phyloP scores from a whole-genome alignment of 2,888 invertebrate genomes.

The Orthosia cruda region DNA sequence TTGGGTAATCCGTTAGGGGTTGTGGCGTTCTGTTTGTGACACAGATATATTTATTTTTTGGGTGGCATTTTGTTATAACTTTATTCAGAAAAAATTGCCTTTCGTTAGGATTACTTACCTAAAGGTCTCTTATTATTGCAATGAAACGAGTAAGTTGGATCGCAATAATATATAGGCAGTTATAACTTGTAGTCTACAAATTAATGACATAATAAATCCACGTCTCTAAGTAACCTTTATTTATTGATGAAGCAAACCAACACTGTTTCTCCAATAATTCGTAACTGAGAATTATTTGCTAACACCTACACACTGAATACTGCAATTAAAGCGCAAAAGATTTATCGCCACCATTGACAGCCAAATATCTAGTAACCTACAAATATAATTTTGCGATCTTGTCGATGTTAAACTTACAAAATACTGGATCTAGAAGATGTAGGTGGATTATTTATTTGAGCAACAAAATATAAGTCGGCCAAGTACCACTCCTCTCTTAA shows the following conservation, averaged over 20 bases:
- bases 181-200: neutral
- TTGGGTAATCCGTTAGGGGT: conserved; percentile 1
- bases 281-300: conserved; percentile 28
- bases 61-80: neutral
- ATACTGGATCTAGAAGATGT: conserved; percentile 39
- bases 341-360: conserved; percentile 48
- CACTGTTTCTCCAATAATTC: conserved; percentile 25
- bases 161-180: neutral
- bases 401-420: conserved; percentile 44
- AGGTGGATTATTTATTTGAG: conserved; percentile 52
- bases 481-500: conserved; percentile 5
- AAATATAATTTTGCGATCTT: conserved; percentile 34
- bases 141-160: neutral
- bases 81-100: neutral
- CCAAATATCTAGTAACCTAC: conserved; percentile 50
- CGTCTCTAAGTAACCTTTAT: conserved; percentile 16
- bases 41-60: neutral
- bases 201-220: conserved; percentile 20
- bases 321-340: conserved; percentile 56
- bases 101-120: no score
- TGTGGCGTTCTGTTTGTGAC: neutral
- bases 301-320: conserved; percentile 57
- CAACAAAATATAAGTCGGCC: conserved; percentile 12
- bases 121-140: no score
- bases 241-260: conserved; percentile 17